Evolutionary conservation across 2,888 invertebrate species (phyloP), one percentile per base, ranked within the genome.

Genomic region (Cataglyphis livida): DNA sequence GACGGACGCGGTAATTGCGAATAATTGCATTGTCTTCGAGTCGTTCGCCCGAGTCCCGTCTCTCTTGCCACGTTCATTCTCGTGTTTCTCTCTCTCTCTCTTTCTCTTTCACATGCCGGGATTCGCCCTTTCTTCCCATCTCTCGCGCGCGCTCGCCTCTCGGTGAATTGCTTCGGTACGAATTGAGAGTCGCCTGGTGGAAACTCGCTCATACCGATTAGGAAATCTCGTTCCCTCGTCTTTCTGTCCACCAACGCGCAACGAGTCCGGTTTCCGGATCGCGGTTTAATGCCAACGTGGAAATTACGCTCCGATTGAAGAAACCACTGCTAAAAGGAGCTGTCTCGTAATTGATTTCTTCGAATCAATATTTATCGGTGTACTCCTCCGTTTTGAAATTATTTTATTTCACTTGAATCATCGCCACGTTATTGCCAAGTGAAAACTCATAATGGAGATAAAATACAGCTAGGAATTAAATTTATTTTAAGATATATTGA

Each of bases 21-120:
- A 94, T 94, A 94, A 94, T 94, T 94, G 93, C 93, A 94, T 94
- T 94, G 94, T 93, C 94, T 94, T 94, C 91, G 93, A 94, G 93
- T 93, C 92, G 92, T 93, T 92, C 91, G 90, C 89, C 86, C 85
- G 89, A 90, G 89, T 92, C 86, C 89, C 87, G 89, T 85, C 84
- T 83, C 82, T 84, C 84, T 84, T 84, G 81, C 75, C 54, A 28
- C 81, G 83, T 70, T 62, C 71, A 44, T 48, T 44, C 41, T 32
- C 38, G 44, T 41, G 18, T 59, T 41, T 54, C 88, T 85, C 82
- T 78, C 32, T 32, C 25, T 25, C 25, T 25, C 25, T 25, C 25
- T 25, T 1, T 25, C 25, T 25, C 83, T 84, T 65, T 74, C 82
- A 51, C 48, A 44, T 48, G 64, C 74, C 18, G 21, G 12, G 59